Conservation (phyloP, 1,140 invertebrate species). For the Physella acuta region DNA sequence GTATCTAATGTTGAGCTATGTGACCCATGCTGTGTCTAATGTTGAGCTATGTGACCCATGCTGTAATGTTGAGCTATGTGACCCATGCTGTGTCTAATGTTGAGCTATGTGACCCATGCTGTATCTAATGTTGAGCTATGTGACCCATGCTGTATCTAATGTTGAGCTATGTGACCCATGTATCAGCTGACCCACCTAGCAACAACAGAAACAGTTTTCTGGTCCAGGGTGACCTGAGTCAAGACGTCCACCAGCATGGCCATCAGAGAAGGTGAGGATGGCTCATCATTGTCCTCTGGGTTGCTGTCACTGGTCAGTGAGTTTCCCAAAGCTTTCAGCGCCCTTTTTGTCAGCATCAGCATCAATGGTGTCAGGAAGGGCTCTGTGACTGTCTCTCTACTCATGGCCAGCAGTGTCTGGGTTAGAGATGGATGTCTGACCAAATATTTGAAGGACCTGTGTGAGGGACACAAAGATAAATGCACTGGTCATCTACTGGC, state of each 20-base stretch:
- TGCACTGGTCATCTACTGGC: too few relatives aligned
- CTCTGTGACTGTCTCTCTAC: background rate
- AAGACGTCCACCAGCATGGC: constrained; percentile 18
- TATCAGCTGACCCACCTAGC: background rate
- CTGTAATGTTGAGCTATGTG: too few relatives aligned
- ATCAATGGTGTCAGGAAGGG: constrained; percentile 21
- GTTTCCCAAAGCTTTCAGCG: background rate
- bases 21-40: too few relatives aligned
- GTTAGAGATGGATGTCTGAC: constrained; percentile 5
- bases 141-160: too few relatives aligned
- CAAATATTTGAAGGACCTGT: constrained; percentile 21
- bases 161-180: too few relatives aligned
- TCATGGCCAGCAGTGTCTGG: background rate
- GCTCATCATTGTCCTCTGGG: constrained; percentile 14
- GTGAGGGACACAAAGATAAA: too few relatives aligned
- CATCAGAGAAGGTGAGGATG: background rate
- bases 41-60: too few relatives aligned
- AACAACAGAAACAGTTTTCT: constrained; percentile 8
- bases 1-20: too few relatives aligned
- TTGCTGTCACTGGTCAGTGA: constrained; percentile 11
- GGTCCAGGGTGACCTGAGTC: too few relatives aligned
- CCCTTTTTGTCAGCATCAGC: background rate
- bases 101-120: too few relatives aligned
- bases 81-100: too few relatives aligned
- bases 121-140: too few relatives aligned